Percentiles rank a stretch among this genome's conserved stretches.
These are phyloP conservation scores for Oreochromis tanganicae DNA, from an alignment of 2,113 vertebrate genomes.

Conservation along the genomic window DNA sequence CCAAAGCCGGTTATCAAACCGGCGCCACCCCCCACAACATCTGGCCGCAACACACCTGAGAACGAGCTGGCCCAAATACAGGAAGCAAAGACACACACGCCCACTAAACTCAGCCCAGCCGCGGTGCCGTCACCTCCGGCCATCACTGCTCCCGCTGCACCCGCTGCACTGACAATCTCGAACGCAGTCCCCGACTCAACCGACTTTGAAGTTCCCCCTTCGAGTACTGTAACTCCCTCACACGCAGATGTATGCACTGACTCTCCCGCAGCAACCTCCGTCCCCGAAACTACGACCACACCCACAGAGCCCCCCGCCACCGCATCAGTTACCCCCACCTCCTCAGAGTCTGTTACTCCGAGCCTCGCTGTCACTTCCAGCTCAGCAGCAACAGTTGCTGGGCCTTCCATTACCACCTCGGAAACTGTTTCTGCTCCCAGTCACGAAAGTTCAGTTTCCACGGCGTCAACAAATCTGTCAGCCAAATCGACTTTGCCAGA, in stretches of 20 bases:
- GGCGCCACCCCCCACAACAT: slow-evolving; percentile 42
- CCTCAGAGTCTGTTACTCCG: slow-evolving; percentile 21
- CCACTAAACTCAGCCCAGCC: slow-evolving; percentile 22
- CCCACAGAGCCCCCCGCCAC: neutral
- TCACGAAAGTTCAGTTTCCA: slow-evolving; percentile 8
- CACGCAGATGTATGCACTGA: slow-evolving; percentile 39
- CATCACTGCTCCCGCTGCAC: neutral
- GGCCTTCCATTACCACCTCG: slow-evolving; percentile 10
- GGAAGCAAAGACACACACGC: slow-evolving; percentile 45
- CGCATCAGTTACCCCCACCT: neutral
- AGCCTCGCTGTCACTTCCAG: slow-evolving; percentile 1
- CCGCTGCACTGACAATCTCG: slow-evolving; percentile 28
- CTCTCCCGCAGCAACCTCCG: slow-evolving; percentile 5
- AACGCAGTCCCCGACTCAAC: slow-evolving; percentile 16
- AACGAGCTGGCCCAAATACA: slow-evolving; percentile 63
- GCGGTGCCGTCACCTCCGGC: neutral
- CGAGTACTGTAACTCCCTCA: slow-evolving; percentile 32
- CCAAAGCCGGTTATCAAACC: slow-evolving; percentile 66
- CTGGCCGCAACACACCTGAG: slow-evolving; percentile 65
- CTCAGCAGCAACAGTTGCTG: neutral
- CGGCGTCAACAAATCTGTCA: neutral
- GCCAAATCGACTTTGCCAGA: neutral
- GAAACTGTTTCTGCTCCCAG: slow-evolving; percentile 8
- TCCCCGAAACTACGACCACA: neutral
- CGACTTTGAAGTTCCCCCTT: neutral